phyloP scores from a whole-genome alignment of 1,140 invertebrate genomes.

The Ceratosolen fusciceps region DNA sequence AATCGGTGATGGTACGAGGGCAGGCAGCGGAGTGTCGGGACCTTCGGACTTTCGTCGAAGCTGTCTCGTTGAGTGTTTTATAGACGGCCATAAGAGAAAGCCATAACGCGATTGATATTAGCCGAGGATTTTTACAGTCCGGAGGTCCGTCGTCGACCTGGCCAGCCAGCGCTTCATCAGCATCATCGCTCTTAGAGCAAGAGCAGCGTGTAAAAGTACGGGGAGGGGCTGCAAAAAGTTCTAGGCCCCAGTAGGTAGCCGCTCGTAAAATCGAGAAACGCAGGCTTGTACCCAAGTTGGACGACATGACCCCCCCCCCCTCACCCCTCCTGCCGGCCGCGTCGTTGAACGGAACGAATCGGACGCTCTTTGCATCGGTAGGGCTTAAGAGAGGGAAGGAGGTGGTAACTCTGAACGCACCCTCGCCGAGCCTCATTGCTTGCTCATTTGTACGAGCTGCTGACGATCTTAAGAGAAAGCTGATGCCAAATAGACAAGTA shows the following conservation, averaged over 20 bases:
- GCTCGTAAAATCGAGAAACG: constrained; percentile 32
- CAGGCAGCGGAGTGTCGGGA: too few relatives aligned
- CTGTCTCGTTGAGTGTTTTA: constrained; percentile 19
- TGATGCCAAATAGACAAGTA: too few relatives aligned
- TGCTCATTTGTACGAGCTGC: too few relatives aligned
- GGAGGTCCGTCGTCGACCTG: not conserved
- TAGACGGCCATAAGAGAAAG: not conserved
- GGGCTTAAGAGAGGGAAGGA: too few relatives aligned
- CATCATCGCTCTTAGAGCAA: too few relatives aligned
- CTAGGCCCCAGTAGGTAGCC: constrained; percentile 5
- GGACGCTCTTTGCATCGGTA: too few relatives aligned
- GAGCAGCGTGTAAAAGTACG: constrained; percentile 2
- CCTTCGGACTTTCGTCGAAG: not conserved
- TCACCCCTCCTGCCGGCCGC: too few relatives aligned
- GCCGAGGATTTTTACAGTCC: constrained; percentile 18
- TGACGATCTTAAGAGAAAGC: too few relatives aligned
- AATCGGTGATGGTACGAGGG: too few relatives aligned
- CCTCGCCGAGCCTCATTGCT: too few relatives aligned
- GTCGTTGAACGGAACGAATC: constrained; percentile 21
- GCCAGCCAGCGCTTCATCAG: constrained; percentile 10
- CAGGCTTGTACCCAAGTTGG: not conserved
- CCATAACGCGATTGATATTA: not conserved
- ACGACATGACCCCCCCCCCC: too few relatives aligned
- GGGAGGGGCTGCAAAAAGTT: constrained; percentile 16
- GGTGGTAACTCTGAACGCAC: too few relatives aligned